Conservation (phyloP, 2,113 vertebrate genomes). For the Tragelaphus strepsiceros region DNA sequence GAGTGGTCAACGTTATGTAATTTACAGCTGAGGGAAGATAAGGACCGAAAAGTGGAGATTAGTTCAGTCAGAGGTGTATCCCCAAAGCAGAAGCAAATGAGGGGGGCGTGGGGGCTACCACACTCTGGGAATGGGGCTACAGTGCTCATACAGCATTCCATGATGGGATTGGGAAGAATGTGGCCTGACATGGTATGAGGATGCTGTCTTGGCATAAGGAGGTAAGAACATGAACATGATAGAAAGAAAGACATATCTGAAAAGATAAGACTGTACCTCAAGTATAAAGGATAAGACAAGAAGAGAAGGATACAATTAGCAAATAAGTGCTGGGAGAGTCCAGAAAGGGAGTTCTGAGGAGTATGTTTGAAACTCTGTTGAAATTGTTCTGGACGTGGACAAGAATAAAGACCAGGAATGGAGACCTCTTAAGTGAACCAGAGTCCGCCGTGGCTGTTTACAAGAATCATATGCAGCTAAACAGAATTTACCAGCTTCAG, state of each 20-base stretch:
- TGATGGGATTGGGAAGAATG: too few species aligned
- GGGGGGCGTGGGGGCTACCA: not conserved
- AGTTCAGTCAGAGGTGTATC: not conserved
- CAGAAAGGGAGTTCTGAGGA: not conserved
- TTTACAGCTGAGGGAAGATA: not conserved
- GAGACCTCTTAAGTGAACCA: not conserved
- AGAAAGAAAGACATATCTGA: not conserved
- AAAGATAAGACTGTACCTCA: not conserved
- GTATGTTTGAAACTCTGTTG: not conserved
- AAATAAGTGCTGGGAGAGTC: not conserved
- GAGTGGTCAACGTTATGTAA: not conserved
- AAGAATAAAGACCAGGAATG: not conserved
- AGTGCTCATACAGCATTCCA: too few species aligned
- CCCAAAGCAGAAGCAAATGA: not conserved
- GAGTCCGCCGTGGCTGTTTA: not conserved
- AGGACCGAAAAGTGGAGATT: not conserved
- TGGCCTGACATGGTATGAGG: not conserved
- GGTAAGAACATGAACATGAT: not conserved
- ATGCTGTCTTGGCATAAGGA: not conserved
- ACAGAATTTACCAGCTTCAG: not conserved
- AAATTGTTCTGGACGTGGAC: not conserved
- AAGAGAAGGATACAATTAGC: not conserved
- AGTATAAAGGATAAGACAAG: not conserved
- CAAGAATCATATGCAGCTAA: not conserved
- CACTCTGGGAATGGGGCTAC: too few species aligned